phyloP scores from a whole-genome alignment of 2,113 vertebrate species.

The Collichthys lucidus region DNA sequence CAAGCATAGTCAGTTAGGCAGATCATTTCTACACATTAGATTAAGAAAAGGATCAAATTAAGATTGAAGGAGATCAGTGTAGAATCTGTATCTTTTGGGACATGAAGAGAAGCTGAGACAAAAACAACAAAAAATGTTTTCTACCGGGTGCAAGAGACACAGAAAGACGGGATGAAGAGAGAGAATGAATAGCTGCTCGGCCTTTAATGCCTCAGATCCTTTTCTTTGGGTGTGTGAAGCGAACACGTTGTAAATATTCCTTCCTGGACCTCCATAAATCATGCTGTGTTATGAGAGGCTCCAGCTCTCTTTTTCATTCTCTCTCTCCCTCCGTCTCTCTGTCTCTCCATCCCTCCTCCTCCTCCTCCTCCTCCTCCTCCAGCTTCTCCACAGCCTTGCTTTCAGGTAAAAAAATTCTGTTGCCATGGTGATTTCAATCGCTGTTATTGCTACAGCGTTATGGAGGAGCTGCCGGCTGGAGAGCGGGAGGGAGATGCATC shows the following conservation, averaged over 20 bases:
- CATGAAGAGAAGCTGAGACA: background rate
- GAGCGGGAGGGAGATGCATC: slow-evolving; percentile 13
- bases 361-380: slow-evolving; percentile 1
- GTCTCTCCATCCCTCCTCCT: slow-evolving; percentile 3
- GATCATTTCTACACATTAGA: background rate
- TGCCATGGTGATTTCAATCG: slow-evolving; percentile 71
- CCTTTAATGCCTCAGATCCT: slow-evolving; percentile 10
- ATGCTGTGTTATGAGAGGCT: slow-evolving; percentile 36
- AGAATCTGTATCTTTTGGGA: background rate
- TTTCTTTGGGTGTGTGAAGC: slow-evolving; percentile 19
- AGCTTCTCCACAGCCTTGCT: slow-evolving; percentile 35
- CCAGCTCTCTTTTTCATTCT: background rate
- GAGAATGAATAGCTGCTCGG: background rate
- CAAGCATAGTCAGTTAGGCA: background rate
- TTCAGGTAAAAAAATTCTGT: slow-evolving; percentile 68
- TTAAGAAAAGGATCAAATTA: background rate
- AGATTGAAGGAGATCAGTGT: background rate
- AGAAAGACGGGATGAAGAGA: background rate
- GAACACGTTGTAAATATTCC: slow-evolving; percentile 24
- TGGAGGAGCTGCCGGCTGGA: slow-evolving; percentile 8
- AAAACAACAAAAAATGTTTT: no score
- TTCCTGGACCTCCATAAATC: slow-evolving; percentile 54
- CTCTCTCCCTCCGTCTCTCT: background rate
- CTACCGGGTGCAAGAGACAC: background rate
- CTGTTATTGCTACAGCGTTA: slow-evolving; percentile 36